Percentiles rank a stretch among this genome's conserved stretches.
Evolutionary conservation across 2,888 invertebrate genomes (phyloP).

Genomic region (Helleia helle): DNA sequence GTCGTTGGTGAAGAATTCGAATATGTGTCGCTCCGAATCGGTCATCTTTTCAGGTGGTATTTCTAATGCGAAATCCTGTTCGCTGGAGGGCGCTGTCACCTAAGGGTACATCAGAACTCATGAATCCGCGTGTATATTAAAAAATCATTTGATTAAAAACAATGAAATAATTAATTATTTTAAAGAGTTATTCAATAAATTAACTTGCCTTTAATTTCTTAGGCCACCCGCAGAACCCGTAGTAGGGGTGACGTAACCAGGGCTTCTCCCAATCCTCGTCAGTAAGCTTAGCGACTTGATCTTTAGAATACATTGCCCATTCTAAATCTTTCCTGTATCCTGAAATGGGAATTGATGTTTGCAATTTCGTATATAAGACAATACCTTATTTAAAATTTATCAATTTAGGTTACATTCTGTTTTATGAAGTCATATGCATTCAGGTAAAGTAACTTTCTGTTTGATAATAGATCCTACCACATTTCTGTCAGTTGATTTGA

Average conservation of each 20-base stretch:
- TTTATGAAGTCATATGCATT: too few species aligned
- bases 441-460: too few species aligned
- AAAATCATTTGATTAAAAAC: too few species aligned
- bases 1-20: conserved; percentile 78
- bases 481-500: too few species aligned
- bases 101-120: too few species aligned
- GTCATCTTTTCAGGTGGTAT: conserved; percentile 68
- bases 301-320: conserved; percentile 82
- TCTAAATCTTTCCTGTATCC: conserved; percentile 81
- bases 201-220: conserved; percentile 30
- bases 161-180: too few species aligned
- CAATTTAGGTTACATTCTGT: too few species aligned
- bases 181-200: too few species aligned
- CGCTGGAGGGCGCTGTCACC: conserved; percentile 78
- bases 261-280: conserved; percentile 83
- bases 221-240: conserved; percentile 75
- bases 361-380: too few species aligned
- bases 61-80: conserved; percentile 76
- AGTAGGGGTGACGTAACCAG: conserved; percentile 79
- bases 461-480: too few species aligned
- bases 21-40: conserved; percentile 78
- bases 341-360: conserved; percentile 14
- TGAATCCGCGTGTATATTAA: too few species aligned
- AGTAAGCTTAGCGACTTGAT: conserved; percentile 72
- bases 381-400: too few species aligned